Conservation (phyloP, 2,113 vertebrate species). For the Chaenogobius annularis region DNA sequence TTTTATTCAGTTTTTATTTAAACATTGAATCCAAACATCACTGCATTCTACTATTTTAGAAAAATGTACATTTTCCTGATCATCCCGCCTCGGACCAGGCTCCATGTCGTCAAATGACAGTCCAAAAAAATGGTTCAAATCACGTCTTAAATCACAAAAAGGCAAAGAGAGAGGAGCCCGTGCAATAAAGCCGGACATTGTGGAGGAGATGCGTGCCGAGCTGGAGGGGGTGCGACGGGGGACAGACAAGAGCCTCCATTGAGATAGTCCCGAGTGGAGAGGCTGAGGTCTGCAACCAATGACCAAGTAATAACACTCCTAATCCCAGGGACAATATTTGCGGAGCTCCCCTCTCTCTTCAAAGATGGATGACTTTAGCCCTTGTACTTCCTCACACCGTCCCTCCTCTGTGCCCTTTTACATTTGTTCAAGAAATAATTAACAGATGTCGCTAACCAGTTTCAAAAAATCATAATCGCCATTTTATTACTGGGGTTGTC, state of each 20-base stretch:
- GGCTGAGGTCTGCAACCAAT: conserved; percentile 71
- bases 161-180: conserved; percentile 28
- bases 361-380: conserved; percentile 72
- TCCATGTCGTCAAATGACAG: conserved; percentile 16
- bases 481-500: no score
- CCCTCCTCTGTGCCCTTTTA: conserved; percentile 56
- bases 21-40: no score
- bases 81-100: no score
- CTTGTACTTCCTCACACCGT: conserved; percentile 51
- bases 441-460: conserved; percentile 78
- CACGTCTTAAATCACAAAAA: conserved; percentile 57
- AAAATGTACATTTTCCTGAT: no score
- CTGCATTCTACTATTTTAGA: no score
- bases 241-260: conserved; percentile 69
- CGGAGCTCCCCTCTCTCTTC: conserved; percentile 65
- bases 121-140: conserved; percentile 54
- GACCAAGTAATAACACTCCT: conserved; percentile 74
- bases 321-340: conserved; percentile 75
- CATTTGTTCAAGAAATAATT: conserved; percentile 78
- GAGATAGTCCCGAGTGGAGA: conserved; percentile 53
- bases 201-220: conserved; percentile 59
- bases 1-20: no score
- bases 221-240: conserved; percentile 29
- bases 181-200: conserved; percentile 68
- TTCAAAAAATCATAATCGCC: not conserved